These are phyloP conservation scores for Pectinophora gossypiella DNA, from an alignment of 1,140 invertebrate genomes.

Conservation along the genomic window DNA sequence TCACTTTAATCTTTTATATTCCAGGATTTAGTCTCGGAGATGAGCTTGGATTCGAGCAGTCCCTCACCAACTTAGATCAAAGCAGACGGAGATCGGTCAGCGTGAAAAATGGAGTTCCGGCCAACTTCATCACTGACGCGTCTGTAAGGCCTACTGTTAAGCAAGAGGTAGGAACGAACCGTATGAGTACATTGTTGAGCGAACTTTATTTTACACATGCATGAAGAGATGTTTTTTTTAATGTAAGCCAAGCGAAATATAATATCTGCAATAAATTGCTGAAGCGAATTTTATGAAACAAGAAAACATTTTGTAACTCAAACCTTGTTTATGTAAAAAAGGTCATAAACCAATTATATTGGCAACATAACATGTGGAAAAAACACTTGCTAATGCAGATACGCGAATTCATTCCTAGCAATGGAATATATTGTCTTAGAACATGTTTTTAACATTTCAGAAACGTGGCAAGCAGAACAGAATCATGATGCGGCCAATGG, in stretches of 20 bases:
- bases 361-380: too few species aligned
- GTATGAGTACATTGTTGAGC: too few species aligned
- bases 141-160: conserved; percentile 33
- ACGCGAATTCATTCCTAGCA: too few species aligned
- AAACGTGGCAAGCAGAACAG: conserved; percentile 68
- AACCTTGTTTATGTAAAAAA: too few species aligned
- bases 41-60: conserved; percentile 87
- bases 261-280: too few species aligned
- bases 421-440: not conserved
- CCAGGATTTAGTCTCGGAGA: conserved; percentile 90
- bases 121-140: conserved; percentile 43
- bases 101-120: conserved; percentile 70
- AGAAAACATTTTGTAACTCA: too few species aligned
- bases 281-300: too few species aligned
- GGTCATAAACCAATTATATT: too few species aligned
- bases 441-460: conserved; percentile 33
- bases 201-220: too few species aligned
- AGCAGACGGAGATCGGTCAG: conserved; percentile 80
- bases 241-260: too few species aligned
- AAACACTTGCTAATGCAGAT: too few species aligned
- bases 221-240: too few species aligned
- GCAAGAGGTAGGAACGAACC: conserved; percentile 60
- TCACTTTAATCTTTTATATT: conserved; percentile 26
- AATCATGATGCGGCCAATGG: conserved; percentile 62
- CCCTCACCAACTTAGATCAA: conserved; percentile 83